Percentiles rank a stretch among this genome's conserved stretches.
These are phyloP conservation scores for Bilobella aurantiaca DNA, from an alignment of 1,140 invertebrate species.

Conservation along the genomic window DNA sequence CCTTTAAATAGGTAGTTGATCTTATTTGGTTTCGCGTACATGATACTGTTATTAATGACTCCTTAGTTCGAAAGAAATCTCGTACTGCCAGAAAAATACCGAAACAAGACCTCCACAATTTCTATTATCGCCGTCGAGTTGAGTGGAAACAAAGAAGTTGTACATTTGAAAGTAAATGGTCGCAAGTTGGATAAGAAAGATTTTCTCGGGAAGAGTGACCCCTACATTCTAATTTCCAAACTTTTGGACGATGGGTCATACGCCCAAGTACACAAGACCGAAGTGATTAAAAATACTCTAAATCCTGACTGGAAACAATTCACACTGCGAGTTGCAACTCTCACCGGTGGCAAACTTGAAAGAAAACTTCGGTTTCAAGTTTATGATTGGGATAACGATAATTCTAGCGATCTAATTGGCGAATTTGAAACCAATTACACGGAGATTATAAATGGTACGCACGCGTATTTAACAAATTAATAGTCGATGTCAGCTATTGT, in stretches of 20 bases:
- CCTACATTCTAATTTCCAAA: conserved; percentile 46
- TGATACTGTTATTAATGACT: too few species aligned
- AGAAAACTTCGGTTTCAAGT: conserved; percentile 43
- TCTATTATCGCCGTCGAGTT: conserved; percentile 45
- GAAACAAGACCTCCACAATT: conserved; percentile 36
- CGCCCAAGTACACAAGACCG: conserved; percentile 47
- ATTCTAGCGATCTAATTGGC: conserved; percentile 44
- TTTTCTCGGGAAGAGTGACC: conserved; percentile 49
- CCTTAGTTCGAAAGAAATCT: conserved; percentile 27
- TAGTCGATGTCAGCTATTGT: too few species aligned
- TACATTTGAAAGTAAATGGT: conserved; percentile 43
- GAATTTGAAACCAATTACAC: conserved; percentile 41
- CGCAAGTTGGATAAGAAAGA: conserved; percentile 47
- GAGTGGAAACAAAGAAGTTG: conserved; percentile 44
- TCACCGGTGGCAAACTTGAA: conserved; percentile 48
- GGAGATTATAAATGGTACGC: conserved; percentile 37
- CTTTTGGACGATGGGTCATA: conserved; percentile 44
- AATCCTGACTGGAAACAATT: conserved; percentile 50
- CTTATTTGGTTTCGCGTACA: too few species aligned
- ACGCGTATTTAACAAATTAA: too few species aligned
- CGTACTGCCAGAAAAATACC: conserved; percentile 22
- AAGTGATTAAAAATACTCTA: conserved; percentile 47
- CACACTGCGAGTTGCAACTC: conserved; percentile 40
- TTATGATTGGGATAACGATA: conserved; percentile 44
- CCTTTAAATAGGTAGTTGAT: too few species aligned